Conservation (phyloP, 1,140 invertebrate genomes). For the Neuroterus valhalla region DNA sequence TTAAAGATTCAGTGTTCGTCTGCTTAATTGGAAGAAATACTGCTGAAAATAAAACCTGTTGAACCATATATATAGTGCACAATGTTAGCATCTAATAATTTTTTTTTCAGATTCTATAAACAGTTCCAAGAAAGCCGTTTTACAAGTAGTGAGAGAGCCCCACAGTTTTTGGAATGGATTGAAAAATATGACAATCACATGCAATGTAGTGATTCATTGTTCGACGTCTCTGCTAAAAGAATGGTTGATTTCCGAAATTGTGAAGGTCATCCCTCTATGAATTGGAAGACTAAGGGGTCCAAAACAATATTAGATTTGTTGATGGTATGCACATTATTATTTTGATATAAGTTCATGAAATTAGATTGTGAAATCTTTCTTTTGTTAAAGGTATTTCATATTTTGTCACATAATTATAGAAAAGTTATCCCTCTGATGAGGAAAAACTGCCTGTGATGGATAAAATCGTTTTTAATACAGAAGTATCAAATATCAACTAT, state of each 20-base stretch:
- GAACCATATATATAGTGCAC: too few species aligned
- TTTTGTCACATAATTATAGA: slow-evolving; percentile 46
- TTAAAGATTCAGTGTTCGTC: too few species aligned
- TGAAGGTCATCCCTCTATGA: slow-evolving; percentile 76
- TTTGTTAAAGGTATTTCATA: background rate
- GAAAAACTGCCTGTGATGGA: slow-evolving; percentile 53
- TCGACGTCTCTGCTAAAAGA: slow-evolving; percentile 77
- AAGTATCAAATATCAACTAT: slow-evolving; percentile 65
- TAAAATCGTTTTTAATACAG: slow-evolving; percentile 64
- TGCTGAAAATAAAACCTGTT: too few species aligned
- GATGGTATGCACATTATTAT: slow-evolving; percentile 69
- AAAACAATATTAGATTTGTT: slow-evolving; percentile 77
- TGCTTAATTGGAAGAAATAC: too few species aligned
- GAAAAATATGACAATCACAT: slow-evolving; percentile 76
- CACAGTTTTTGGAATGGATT: slow-evolving; percentile 75
- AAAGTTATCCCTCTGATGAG: slow-evolving; percentile 55
- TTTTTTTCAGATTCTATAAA: slow-evolving; percentile 63
- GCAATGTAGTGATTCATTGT: slow-evolving; percentile 78
- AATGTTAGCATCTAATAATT: too few species aligned
- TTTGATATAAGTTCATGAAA: slow-evolving; percentile 14
- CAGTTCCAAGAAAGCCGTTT: slow-evolving; percentile 54
- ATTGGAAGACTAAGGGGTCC: slow-evolving; percentile 80
- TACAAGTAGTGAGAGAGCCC: slow-evolving; percentile 58
- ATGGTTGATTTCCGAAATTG: slow-evolving; percentile 77
- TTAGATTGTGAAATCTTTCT: slow-evolving; percentile 17